Percentiles rank a stretch among this genome's conserved stretches.
These are phyloP conservation scores for Gymnothorax reevesii DNA, from an alignment of 2,797 vertebrate genomes.

Conservation along the genomic window DNA sequence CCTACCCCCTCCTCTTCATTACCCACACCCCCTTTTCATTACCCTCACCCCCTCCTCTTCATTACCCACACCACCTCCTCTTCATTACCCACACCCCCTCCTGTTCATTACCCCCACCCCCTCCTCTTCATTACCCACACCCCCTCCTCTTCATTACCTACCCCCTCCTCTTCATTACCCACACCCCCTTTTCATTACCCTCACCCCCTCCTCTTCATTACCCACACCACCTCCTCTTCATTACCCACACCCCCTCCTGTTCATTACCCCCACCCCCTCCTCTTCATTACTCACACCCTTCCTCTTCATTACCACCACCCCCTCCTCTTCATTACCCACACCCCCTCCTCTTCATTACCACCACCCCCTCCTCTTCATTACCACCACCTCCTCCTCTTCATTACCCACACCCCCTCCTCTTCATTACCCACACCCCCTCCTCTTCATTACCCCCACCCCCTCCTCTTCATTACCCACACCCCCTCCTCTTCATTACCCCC, in stretches of 20 bases:
- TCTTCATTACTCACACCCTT: background rate
- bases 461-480: constrained; percentile 20
- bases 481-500: background rate
- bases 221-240: constrained; percentile 41
- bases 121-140: constrained; percentile 24
- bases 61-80: constrained; percentile 35
- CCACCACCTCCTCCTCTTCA: background rate
- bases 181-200: constrained; percentile 34
- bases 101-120: background rate
- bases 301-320: background rate
- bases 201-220: background rate
- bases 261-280: constrained; percentile 31
- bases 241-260: background rate
- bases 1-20: background rate
- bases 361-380: constrained; percentile 39
- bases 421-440: background rate
- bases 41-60: background rate
- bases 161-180: background rate
- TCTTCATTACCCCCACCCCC: constrained; percentile 13
- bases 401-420: constrained; percentile 36
- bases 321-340: constrained; percentile 37
- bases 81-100: background rate
- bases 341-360: background rate
- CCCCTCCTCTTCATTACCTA: constrained; percentile 35
- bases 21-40: constrained; percentile 33